Evolutionary conservation across 2,888 invertebrate genomes (phyloP).

Genomic region (Cancer borealis): DNA sequence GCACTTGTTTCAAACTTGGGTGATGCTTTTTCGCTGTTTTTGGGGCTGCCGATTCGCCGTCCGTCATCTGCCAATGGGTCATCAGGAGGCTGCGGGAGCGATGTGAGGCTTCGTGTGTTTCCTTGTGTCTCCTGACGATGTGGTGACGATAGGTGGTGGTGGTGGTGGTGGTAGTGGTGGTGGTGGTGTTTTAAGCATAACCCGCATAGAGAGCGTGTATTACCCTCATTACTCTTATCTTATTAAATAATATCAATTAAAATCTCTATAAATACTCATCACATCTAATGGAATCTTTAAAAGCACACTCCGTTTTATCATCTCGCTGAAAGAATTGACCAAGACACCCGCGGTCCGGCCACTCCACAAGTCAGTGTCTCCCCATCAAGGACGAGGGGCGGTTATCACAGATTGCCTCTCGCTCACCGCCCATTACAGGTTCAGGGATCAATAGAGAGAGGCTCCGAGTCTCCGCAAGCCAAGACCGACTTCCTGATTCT

Average conservation of each 20-base stretch:
- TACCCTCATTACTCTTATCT: not conserved
- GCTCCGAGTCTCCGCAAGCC: not conserved
- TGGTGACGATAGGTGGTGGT: not conserved
- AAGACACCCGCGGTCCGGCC: not conserved
- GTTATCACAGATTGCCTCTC: conserved; percentile 37
- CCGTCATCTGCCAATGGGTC: conserved; percentile 13
- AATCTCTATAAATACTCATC: not conserved
- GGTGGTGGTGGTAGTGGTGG: not conserved
- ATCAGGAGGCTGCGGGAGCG: not conserved
- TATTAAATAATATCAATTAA: not conserved
- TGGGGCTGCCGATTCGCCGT: conserved; percentile 7
- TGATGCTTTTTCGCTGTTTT: not conserved
- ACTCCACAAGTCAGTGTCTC: conserved; percentile 33
- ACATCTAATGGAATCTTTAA: not conserved
- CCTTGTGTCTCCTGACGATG: not conserved
- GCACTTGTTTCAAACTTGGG: conserved; percentile 23
- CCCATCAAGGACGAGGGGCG: conserved; percentile 3
- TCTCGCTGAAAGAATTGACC: not conserved
- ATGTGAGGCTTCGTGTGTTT: not conserved
- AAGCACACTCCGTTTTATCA: not conserved
- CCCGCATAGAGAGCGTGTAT: not conserved
- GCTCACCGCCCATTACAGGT: conserved; percentile 29
- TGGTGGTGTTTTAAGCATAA: not conserved
- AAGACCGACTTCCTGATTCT: not conserved
- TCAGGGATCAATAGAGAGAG: conserved; percentile 37